These are phyloP conservation scores for Campoplex capitator DNA, from an alignment of 2,888 invertebrate species.

Conservation along the genomic window DNA sequence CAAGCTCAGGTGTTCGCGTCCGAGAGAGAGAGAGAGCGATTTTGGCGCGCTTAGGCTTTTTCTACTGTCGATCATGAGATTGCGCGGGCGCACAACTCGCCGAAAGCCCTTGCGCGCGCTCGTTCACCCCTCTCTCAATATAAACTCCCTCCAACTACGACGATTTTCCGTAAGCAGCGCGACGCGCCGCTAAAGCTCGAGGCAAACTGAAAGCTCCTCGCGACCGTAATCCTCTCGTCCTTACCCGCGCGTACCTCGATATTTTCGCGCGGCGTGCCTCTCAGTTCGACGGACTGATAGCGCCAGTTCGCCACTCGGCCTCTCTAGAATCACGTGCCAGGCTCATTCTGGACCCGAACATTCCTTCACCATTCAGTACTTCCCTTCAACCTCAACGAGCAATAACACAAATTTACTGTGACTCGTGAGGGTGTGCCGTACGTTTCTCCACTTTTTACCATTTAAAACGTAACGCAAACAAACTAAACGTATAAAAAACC, in stretches of 20 bases:
- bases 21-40: conserved; percentile 2
- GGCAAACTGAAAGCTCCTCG: conserved; percentile 40
- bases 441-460: not conserved
- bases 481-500: not conserved
- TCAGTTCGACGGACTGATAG: conserved; percentile 66
- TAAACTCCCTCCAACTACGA: conserved; percentile 20
- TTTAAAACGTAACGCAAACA: not conserved
- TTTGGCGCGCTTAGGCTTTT: conserved; percentile 51
- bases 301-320: conserved; percentile 59
- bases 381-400: conserved; percentile 60
- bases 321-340: conserved; percentile 65
- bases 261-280: conserved; percentile 57
- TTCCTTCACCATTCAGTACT: conserved; percentile 55
- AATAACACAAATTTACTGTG: conserved; percentile 52
- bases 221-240: conserved; percentile 40
- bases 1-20: not conserved
- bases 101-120: conserved; percentile 46
- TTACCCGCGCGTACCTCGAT: conserved; percentile 15
- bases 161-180: conserved; percentile 40
- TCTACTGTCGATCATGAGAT: conserved; percentile 32
- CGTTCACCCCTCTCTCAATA: not conserved
- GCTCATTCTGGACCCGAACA: conserved; percentile 5
- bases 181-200: conserved; percentile 54
- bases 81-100: conserved; percentile 33
- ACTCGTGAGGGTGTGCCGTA: conserved; percentile 48